Base-by-base conservation (phyloP, 2,888 invertebrate species). In the Callimorpha dominula region DNA sequence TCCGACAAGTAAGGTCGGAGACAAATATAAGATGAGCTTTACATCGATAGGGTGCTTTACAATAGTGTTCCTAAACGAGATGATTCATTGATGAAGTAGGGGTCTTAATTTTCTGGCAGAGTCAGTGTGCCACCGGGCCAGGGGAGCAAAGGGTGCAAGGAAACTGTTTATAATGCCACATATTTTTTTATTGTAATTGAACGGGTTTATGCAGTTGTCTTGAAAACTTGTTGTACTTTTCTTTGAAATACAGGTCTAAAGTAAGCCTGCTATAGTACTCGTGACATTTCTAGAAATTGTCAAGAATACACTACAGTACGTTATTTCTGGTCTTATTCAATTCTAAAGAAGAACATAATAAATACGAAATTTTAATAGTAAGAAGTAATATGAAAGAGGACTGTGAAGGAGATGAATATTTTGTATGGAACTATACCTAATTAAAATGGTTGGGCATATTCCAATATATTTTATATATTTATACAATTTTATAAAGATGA, bases 91-190 rank as follows among this genome's bases (percentile, higher is more conserved):
- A 89, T 79, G 80, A 67, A 68, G 77, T 66, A 67, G 72, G 78
- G 88, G 78, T 88, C 89, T 75, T 46, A n/a, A 49, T 75, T 63
- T 40, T 52, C n/a, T 90, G 90, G 90, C 72, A 64, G 46, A 69
- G 85, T 81, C 82, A 94, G 81, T 94, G 89, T 90, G 94, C 90
- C 91, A 94, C 88, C 89, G 89, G 94, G 92, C 85, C 90, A 90
- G 76, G 74, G 74, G 76, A 74, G 77, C 70, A 83, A 86, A 85
- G 87, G 88, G 86, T 83, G 86, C 85, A 84, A 78, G 84, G 74
- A 83, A 84, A 82, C 81, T 78, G 74, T 79, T 74, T 77, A 69
- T 74, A 70, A 68, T 57, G 54, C n/a, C 60, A 42, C 63, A 68
- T 43, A 63, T 40, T 12, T 83, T 76, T 78, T 83, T 81, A 73